Evolutionary conservation across 2,113 vertebrate species (phyloP).

Genomic region (Anthoscopus minutus): DNA sequence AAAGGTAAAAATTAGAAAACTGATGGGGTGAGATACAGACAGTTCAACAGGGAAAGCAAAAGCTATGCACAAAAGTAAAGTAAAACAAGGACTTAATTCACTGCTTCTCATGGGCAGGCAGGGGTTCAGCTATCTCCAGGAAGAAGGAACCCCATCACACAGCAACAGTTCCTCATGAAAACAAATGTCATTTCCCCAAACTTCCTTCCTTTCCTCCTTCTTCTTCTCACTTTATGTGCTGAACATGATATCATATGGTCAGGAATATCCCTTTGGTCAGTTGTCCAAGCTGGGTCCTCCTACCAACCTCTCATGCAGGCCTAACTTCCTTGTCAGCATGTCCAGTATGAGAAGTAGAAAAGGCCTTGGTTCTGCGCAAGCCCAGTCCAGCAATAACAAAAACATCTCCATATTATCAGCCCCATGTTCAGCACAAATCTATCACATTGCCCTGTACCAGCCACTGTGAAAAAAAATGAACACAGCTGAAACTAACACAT

Average conservation of each 20-base stretch:
- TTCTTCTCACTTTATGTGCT: neutral
- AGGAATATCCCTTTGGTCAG: neutral
- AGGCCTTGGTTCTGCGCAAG: neutral
- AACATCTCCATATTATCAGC: neutral
- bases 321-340: accelerated
- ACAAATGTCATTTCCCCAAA: neutral
- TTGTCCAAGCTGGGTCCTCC: neutral
- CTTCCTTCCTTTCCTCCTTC: neutral
- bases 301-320: neutral
- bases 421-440: neutral
- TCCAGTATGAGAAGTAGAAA: accelerated
- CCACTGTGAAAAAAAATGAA: neutral
- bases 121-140: neutral
- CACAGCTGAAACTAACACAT: neutral
- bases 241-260: neutral
- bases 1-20: neutral
- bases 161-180: neutral
- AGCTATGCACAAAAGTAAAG: neutral
- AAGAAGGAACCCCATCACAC: neutral
- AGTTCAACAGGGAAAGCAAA: neutral
- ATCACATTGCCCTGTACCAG: neutral
- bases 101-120: neutral
- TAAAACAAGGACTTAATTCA: neutral
- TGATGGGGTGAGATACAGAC: neutral
- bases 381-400: neutral